These are phyloP conservation scores for Vultur gryphus DNA, from an alignment of 2,797 vertebrate genomes.

Conservation along the genomic window DNA sequence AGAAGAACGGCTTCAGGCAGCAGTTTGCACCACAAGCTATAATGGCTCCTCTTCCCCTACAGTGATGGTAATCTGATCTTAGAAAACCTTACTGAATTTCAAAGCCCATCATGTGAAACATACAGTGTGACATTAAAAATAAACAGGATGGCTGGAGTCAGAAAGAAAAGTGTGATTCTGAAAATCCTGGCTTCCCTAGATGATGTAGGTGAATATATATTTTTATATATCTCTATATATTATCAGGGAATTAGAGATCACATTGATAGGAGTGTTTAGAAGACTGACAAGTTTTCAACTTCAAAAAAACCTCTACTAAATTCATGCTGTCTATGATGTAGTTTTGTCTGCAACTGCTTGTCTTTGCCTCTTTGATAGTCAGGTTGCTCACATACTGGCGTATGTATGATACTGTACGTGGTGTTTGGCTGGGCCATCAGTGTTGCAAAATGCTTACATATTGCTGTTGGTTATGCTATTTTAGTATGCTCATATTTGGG, in stretches of 20 bases:
- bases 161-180: neutral
- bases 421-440: neutral
- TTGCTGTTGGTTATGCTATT: neutral
- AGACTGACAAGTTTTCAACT: neutral
- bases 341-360: neutral
- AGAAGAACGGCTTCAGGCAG: neutral
- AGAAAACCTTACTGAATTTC: neutral
- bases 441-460: neutral
- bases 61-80: neutral
- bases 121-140: neutral
- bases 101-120: neutral
- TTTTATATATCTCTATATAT: neutral
- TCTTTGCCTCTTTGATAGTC: neutral
- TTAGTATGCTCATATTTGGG: neutral
- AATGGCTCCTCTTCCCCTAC: neutral
- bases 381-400: rapidly evolving
- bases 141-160: neutral
- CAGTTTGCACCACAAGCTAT: neutral
- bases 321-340: neutral
- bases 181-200: neutral
- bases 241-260: neutral
- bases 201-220: neutral
- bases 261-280: neutral
- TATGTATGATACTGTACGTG: neutral
- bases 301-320: neutral